Evolutionary conservation across 2,797 vertebrate species (phyloP), one percentile per base, ranked within the genome.

Genomic region (Hyperoplus immaculatus): DNA sequence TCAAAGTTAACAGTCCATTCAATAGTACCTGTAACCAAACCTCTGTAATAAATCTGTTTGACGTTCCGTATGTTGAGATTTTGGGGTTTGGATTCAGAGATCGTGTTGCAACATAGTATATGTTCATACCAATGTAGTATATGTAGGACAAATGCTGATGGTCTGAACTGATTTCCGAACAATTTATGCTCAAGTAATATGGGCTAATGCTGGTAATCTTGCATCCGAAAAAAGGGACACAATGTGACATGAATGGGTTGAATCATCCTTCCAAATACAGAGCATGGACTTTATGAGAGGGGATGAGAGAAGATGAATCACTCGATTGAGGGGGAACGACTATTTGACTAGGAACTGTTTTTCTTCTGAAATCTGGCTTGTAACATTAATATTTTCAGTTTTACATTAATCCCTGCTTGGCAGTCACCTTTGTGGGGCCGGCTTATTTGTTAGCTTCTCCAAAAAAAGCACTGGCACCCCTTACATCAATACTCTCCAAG

Each of bases 351-450:
- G 63, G 51, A 60, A 66, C 69, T 56, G 51, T 70, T 71, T 78
- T 63, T 77, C 41, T 81, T 64, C 69, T 53, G 29, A 79, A 46
- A 80, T 82, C 69, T 85, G 68, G 72, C 77, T 83, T 68, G 57
- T 43, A 87, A 68, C 51, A 13, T 66, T 81, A 72, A 80, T 88
- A 81, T 79, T 83, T 81, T 83, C 71, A 83, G 74, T 87, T 89
- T 85, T 80, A 83, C 85, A 87, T 88, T 77, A 88, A 88, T 93
- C 77, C 70, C 63, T 69, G 59, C 75, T 84, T 89, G 85, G 75
- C 88, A 85, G 77, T 82, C 79, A 88, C 80, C 80, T 89, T 83
- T 88, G 73, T 78, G 76, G 84, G 61, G 75, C 80, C 76, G 76
- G 77, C 72, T 70, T 83, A 84, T 88, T 87, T 92, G 85, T 89